Evolutionary conservation across 37 sponge, comb jelly and placozoan species (phyloP).

Genomic region (Ephydatia muelleri): DNA sequence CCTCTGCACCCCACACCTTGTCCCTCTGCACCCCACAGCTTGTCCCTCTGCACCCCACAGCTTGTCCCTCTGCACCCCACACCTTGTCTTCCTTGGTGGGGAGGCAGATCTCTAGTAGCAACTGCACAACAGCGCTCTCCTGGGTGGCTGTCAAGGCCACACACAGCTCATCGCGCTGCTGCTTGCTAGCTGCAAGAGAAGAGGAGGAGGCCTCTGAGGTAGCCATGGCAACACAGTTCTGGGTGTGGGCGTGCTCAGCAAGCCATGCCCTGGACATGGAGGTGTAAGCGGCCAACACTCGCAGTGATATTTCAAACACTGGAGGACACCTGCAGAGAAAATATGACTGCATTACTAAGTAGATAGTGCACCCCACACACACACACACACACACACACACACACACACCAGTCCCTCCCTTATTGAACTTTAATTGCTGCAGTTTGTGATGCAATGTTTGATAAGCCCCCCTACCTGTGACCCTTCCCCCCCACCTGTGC

Average conservation of each 20-base stretch:
- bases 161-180: constrained; percentile 73
- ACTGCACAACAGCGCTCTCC: constrained; percentile 85
- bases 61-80: background rate
- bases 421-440: too few relatives aligned
- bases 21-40: background rate
- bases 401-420: too few relatives aligned
- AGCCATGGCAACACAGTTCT: constrained; percentile 54
- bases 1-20: too few relatives aligned
- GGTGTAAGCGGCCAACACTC: constrained; percentile 70
- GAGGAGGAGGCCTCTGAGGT: constrained; percentile 15
- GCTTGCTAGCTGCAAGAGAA: constrained; percentile 23
- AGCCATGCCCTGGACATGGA: constrained; percentile 71
- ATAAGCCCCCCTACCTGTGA: too few relatives aligned
- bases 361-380: too few relatives aligned
- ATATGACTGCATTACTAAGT: background rate
- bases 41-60: background rate
- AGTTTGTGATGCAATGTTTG: too few relatives aligned
- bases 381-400: too few relatives aligned
- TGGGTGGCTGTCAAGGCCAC: constrained; percentile 71
- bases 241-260: constrained; percentile 59
- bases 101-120: constrained; percentile 87
- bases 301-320: constrained; percentile 75
- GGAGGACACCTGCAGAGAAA: constrained; percentile 74
- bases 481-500: too few relatives aligned
- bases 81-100: constrained; percentile 72